These are phyloP conservation scores for Bursaphelenchus mucronatus DNA, from an alignment of 1,140 invertebrate species.

Conservation along the genomic window DNA sequence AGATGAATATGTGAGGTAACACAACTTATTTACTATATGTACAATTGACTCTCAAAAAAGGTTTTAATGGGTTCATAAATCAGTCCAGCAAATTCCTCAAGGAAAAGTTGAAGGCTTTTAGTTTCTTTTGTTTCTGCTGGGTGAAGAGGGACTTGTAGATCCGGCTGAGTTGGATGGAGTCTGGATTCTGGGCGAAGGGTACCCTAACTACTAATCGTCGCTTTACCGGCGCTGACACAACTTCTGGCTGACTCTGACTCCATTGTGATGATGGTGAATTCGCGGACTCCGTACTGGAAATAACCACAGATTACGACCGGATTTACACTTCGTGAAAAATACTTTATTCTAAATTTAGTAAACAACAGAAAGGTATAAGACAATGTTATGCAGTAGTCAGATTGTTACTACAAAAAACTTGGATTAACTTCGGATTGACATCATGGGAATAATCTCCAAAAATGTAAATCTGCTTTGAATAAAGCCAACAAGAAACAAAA, in stretches of 20 bases:
- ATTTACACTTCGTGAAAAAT: no score
- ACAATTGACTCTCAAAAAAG: background rate
- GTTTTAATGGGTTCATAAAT: conserved; percentile 5
- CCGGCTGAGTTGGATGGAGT: conserved; percentile 27
- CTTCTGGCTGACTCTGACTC: background rate
- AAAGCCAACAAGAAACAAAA: no score
- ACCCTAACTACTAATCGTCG: conserved; percentile 38
- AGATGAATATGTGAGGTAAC: conserved; percentile 1
- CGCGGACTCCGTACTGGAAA: background rate
- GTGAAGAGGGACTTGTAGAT: conserved; percentile 46
- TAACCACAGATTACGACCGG: no score
- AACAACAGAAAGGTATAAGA: no score
- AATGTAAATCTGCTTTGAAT: no score
- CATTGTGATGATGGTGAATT: background rate
- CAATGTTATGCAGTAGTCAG: no score
- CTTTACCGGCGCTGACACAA: conserved; percentile 24
- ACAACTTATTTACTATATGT: background rate
- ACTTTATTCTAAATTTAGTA: no score
- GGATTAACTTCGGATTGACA: no score
- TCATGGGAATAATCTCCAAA: no score
- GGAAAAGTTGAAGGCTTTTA: conserved; percentile 7
- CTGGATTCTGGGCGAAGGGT: conserved; percentile 46
- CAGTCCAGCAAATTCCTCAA: background rate
- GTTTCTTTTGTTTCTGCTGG: conserved; percentile 32
- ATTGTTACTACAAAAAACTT: no score